phyloP scores from a whole-genome alignment of 2,797 vertebrate species.

The Synaphobranchus kaupii region DNA sequence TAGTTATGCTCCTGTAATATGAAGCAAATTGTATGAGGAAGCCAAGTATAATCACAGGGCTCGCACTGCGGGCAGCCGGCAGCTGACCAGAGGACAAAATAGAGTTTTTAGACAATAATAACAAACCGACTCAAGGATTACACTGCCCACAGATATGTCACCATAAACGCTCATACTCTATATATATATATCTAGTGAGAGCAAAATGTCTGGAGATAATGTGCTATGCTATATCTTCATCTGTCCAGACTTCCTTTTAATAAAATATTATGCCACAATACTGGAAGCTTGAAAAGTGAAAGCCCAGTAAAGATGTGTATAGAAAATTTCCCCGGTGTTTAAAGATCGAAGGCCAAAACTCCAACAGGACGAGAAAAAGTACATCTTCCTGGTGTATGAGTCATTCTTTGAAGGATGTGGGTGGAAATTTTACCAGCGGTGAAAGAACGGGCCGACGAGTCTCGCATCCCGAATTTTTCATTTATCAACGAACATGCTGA shows the following conservation, averaged over 20 bases:
- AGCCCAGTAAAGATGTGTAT: constrained; percentile 14
- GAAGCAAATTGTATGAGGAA: constrained; percentile 51
- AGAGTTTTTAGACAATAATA: constrained; percentile 52
- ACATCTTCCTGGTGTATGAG: neutral
- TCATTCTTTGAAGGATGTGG: neutral
- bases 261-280: constrained; percentile 34
- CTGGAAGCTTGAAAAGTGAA: constrained; percentile 29
- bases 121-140: constrained; percentile 43
- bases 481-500: neutral
- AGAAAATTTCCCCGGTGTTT: neutral
- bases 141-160: constrained; percentile 39
- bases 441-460: constrained; percentile 1
- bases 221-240: constrained; percentile 33
- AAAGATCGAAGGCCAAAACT: constrained; percentile 28
- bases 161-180: constrained; percentile 32
- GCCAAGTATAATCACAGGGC: constrained; percentile 51
- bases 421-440: constrained; percentile 9
- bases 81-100: constrained; percentile 49
- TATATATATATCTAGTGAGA: constrained; percentile 7
- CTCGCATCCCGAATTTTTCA: constrained; percentile 25
- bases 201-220: constrained; percentile 32
- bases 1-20: constrained; percentile 52
- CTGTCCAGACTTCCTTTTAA: constrained; percentile 29
- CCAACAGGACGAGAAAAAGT: constrained; percentile 17
- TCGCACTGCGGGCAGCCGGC: constrained; percentile 34